Evolutionary conservation across 1,140 invertebrate species (phyloP), one percentile per base, ranked within the genome.

Genomic region (Rhyacophila brunnea): DNA sequence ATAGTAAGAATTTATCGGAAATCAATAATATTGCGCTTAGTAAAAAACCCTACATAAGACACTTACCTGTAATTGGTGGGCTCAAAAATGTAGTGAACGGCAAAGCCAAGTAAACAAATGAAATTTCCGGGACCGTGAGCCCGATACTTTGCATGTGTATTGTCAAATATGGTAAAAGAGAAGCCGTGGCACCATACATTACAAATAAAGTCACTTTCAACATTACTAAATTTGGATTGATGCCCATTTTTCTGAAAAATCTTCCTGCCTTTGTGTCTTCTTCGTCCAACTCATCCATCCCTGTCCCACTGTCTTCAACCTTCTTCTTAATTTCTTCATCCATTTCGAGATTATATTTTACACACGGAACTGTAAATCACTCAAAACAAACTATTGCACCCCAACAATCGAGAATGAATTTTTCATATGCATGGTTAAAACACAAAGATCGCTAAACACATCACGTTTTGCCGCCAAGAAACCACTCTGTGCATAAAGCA

Each of bases 91-190:
- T 89, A 1, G 89, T 89, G 44, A 92, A 87, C 9, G 91, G 91
- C 64, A 93, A 78, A 9, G 90, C 85, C 64, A 91, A 80, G 74
- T 92, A 93, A 62, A 93, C 89, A 66, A 92, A 85, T 38, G 89
- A 88, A 60, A 91, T 90, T 78, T 94, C 89, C 65, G 89, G 86
- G 51, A 91, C 85, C 15, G 88, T 88, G 15, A 94, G 77, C 52
- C 91, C 91, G 69, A 93, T 86, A 70, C 87, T 87, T 74, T 90
- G 88, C 91, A 93, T 93, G 72, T 92, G 91, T 56, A 93, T 87
- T 1, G 90, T 90, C 58, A 93, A 73, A 71, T 91, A 93, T 0
- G 91, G 91, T 42, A 93, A 70, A 38, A 93, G 77, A 13, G 89
- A 90, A 45, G 87, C 87, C 38, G 87, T 88, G 18, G 88, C 90